phyloP scores from a whole-genome alignment of 2,113 vertebrate species.

The Phainopepla nitens region DNA sequence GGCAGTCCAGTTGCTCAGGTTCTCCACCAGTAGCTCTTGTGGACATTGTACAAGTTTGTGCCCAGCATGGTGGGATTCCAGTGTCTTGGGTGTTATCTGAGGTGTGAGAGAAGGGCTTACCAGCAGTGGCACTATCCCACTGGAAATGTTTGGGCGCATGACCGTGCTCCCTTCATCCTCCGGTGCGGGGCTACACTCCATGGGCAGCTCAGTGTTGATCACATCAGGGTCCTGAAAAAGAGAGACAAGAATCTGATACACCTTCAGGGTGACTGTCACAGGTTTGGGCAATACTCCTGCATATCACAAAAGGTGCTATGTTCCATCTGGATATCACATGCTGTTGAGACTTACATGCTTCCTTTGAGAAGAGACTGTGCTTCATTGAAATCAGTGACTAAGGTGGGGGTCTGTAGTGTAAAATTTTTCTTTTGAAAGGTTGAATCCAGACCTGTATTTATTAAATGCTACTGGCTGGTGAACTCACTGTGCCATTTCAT shows the following conservation, averaged over 20 bases:
- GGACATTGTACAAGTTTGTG: constrained; percentile 53
- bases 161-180: constrained; percentile 78
- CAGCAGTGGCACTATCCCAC: constrained; percentile 75
- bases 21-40: constrained; percentile 75
- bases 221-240: constrained; percentile 86
- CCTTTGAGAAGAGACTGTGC: background rate
- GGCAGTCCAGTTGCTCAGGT: constrained; percentile 67
- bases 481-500: background rate
- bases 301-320: fast-evolving
- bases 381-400: background rate
- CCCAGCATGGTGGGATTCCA: constrained; percentile 5
- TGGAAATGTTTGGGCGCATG: constrained; percentile 73
- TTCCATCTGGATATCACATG: background rate
- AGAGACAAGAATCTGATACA: background rate
- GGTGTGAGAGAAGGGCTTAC: constrained; percentile 64
- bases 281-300: background rate
- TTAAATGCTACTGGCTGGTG: background rate
- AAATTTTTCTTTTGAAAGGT: background rate
- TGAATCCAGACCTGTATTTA: background rate
- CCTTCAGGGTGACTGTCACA: background rate
- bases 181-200: constrained; percentile 75
- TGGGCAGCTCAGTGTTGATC: constrained; percentile 84
- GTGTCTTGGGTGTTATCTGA: background rate
- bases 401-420: background rate
- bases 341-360: background rate